phyloP scores from a whole-genome alignment of 1,140 invertebrate genomes.

The Ips nitidus region DNA sequence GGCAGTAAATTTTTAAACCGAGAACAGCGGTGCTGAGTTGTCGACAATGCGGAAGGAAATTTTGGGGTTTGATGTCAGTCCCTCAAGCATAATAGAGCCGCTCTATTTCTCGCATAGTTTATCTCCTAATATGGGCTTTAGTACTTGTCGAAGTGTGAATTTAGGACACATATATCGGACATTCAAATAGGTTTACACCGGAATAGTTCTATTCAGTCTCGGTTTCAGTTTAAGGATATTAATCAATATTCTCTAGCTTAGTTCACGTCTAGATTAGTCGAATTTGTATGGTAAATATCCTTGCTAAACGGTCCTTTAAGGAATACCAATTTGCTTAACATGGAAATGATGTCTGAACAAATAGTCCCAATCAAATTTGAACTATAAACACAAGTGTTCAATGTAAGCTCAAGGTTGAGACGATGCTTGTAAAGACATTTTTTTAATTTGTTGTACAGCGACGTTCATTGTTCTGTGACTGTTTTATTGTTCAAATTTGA shows the following conservation, averaged over 20 bases:
- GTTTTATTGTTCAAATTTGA: too few species aligned
- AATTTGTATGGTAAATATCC: not conserved
- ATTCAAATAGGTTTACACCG: slow-evolving; percentile 26
- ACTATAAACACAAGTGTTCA: not conserved
- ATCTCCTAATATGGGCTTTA: slow-evolving; percentile 23
- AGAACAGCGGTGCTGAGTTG: too few species aligned
- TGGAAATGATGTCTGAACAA: too few species aligned
- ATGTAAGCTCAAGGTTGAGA: too few species aligned
- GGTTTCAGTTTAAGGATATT: slow-evolving; percentile 22
- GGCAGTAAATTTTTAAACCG: too few species aligned
- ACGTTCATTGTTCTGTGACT: too few species aligned
- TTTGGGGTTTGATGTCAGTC: slow-evolving; percentile 6
- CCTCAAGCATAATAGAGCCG: slow-evolving; percentile 14
- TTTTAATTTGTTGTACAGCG: too few species aligned
- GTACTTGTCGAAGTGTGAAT: slow-evolving; percentile 28
- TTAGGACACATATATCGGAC: slow-evolving; percentile 31
- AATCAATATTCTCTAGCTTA: slow-evolving; percentile 19
- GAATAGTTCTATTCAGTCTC: slow-evolving; percentile 21
- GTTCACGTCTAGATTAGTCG: slow-evolving; percentile 1
- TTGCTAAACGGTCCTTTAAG: too few species aligned
- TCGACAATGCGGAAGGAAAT: slow-evolving; percentile 7
- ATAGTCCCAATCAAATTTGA: not conserved
- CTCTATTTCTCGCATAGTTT: slow-evolving; percentile 16
- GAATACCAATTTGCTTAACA: too few species aligned
- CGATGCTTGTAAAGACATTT: too few species aligned